Percentiles rank a stretch among this genome's conserved stretches.
Evolutionary conservation across 2,888 invertebrate species (phyloP).

Genomic region (Spisula solida): DNA sequence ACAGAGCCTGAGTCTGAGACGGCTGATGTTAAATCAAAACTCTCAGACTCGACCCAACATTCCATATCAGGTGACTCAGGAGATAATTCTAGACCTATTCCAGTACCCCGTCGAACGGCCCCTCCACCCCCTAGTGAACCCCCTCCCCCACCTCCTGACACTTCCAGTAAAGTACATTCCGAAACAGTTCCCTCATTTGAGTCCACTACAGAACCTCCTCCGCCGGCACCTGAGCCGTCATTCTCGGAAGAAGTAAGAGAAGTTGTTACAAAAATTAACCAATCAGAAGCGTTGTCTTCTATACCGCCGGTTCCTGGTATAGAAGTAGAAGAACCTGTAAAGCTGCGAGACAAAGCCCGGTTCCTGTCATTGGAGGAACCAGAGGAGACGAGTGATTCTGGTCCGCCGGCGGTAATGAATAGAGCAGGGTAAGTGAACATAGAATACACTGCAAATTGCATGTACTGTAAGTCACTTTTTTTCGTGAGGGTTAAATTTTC

Average conservation of each 20-base stretch:
- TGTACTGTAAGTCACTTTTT: no score
- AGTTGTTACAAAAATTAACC: constrained; percentile 32
- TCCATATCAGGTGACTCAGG: constrained; percentile 60
- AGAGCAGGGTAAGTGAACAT: constrained; percentile 50
- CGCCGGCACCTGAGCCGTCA: constrained; percentile 45
- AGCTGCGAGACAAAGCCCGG: constrained; percentile 53
- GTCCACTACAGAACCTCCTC: constrained; percentile 50
- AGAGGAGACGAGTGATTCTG: constrained; percentile 59
- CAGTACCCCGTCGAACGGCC: constrained; percentile 64
- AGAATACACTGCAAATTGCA: no score
- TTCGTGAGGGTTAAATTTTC: no score
- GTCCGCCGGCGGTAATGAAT: constrained; percentile 20
- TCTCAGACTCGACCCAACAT: constrained; percentile 54
- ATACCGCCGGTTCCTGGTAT: constrained; percentile 57
- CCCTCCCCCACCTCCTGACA: constrained; percentile 69
- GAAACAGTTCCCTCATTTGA: neutral
- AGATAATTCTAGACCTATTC: constrained; percentile 61
- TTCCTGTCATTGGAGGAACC: constrained; percentile 63
- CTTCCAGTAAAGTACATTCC: constrained; percentile 44
- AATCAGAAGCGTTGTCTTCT: constrained; percentile 38
- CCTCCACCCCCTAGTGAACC: constrained; percentile 59
- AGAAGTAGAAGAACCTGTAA: constrained; percentile 26
- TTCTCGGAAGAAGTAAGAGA: constrained; percentile 45
- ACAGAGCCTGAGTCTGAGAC: neutral
- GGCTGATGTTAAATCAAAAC: constrained; percentile 14